Evolutionary conservation across 2,797 vertebrate genomes (phyloP).

Genomic region (Lacerta viridis): DNA sequence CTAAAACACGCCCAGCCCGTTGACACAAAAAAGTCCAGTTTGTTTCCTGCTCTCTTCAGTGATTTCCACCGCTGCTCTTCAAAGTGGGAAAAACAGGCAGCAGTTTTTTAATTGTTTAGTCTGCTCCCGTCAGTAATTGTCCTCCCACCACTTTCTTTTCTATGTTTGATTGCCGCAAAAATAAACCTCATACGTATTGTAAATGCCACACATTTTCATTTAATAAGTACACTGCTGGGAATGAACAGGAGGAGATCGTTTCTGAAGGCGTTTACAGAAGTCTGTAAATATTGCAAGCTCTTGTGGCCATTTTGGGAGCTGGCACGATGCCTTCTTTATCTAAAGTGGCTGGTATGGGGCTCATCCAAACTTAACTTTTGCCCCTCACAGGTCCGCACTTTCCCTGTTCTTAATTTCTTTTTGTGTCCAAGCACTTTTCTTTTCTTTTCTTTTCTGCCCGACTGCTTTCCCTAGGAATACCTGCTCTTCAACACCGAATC

Average conservation of each 20-base stretch:
- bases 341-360: background rate
- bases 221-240: background rate
- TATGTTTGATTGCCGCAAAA: slow-evolving; percentile 22
- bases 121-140: background rate
- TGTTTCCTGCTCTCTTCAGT: background rate
- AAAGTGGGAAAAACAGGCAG: background rate
- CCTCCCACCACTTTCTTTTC: slow-evolving; percentile 5
- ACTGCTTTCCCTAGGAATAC: too few species aligned
- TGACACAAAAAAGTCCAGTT: background rate
- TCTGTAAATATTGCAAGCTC: background rate
- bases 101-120: background rate
- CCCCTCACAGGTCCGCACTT: too few species aligned
- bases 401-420: too few species aligned
- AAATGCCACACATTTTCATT: background rate
- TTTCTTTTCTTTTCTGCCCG: too few species aligned
- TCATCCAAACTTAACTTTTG: background rate
- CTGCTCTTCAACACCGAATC: too few species aligned
- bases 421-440: too few species aligned
- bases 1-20: background rate
- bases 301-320: background rate
- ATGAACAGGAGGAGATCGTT: background rate
- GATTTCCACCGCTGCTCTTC: background rate
- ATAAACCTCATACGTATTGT: slow-evolving; percentile 12
- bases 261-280: background rate
- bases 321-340: background rate